These are phyloP conservation scores for Liolophura sinensis DNA, from an alignment of 1,140 invertebrate species.

Conservation along the genomic window DNA sequence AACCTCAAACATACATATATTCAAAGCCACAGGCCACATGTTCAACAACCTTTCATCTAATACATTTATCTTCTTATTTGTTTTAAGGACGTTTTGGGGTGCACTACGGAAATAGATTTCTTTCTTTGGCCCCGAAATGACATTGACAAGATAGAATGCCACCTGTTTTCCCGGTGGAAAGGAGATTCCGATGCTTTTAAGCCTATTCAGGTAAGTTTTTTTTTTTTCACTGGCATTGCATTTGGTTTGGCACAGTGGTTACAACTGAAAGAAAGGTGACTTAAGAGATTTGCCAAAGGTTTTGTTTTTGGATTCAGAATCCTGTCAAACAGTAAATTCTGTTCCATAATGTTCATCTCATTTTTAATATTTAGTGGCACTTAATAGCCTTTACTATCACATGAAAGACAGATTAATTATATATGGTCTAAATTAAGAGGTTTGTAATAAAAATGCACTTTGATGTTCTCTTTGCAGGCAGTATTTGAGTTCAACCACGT, in stretches of 20 bases:
- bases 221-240: conserved; percentile 9
- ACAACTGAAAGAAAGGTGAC: no score
- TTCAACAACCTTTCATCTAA: background rate
- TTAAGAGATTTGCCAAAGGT: conserved; percentile 16
- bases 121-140: conserved; percentile 57
- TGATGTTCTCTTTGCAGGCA: conserved; percentile 23
- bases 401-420: no score
- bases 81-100: conserved; percentile 52
- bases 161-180: conserved; percentile 56
- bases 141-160: conserved; percentile 53
- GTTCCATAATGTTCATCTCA: no score
- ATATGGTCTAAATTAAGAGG: no score
- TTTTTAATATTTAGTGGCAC: no score
- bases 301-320: background rate
- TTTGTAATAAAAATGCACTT: no score
- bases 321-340: no score
- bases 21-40: background rate
- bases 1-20: no score
- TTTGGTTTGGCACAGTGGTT: conserved; percentile 10
- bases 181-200: conserved; percentile 43
- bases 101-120: conserved; percentile 54
- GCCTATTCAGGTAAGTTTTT: conserved; percentile 39
- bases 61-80: background rate
- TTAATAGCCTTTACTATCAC: no score
- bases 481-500: conserved; percentile 33